These are phyloP conservation scores for Azemiops feae DNA, from an alignment of 2,113 vertebrate genomes.

Conservation along the genomic window DNA sequence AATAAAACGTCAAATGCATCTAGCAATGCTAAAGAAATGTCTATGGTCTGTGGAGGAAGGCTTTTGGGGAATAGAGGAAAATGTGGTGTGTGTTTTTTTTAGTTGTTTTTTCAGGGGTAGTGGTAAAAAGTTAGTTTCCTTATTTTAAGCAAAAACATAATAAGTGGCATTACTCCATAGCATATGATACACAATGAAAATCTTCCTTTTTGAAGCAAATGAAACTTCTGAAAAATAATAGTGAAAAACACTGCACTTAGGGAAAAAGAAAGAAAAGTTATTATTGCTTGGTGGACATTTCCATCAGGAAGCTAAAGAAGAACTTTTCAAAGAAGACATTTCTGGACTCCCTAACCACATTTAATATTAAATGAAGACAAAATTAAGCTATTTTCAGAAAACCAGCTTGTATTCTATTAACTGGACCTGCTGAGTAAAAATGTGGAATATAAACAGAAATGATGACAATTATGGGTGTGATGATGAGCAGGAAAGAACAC, in stretches of 20 bases:
- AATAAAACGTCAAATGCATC: constrained; percentile 31
- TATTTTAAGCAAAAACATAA: constrained; percentile 12
- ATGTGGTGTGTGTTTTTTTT: not conserved
- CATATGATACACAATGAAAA: constrained; percentile 4
- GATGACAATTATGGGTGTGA: not conserved
- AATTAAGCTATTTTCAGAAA: not conserved
- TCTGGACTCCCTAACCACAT: not conserved
- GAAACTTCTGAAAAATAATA: not conserved
- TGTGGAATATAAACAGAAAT: not conserved
- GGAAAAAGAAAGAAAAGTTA: not conserved
- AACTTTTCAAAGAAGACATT: not conserved
- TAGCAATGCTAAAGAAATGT: constrained; percentile 3
- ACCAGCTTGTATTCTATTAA: not conserved
- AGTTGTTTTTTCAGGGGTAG: not conserved
- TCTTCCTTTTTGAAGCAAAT: not conserved
- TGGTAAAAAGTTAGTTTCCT: constrained; percentile 8
- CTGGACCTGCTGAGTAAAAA: not conserved
- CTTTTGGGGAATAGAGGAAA: not conserved
- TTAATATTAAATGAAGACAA: not conserved
- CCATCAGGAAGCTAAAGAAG: not conserved
- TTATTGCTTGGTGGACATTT: too few relatives aligned
- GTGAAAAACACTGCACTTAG: not conserved
- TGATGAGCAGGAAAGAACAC: not conserved
- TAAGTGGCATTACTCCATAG: not conserved
- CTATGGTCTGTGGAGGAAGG: not conserved